Evolutionary conservation across 2,888 invertebrate species (phyloP), one percentile per base, ranked within the genome.

Genomic region (Hydriomena furcata): DNA sequence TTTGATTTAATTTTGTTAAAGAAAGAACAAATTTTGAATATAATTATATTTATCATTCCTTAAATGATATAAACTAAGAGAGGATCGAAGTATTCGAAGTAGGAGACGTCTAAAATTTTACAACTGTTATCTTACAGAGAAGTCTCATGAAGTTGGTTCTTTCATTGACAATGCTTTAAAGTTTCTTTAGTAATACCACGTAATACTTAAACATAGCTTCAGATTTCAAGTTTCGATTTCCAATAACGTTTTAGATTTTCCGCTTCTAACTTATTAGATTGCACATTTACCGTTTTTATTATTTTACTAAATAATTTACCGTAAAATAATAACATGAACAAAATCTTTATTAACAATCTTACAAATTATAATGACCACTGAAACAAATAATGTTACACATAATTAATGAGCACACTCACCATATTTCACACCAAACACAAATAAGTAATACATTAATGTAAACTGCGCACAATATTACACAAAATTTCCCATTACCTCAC

Each of bases 141-240:
- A 20, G 5, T 21, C 3, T 17, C 2, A 8, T 20, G 28, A 35
- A 40, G 45, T 57, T 50, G 59, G 65, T 71, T 75, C 71, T 73
- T 66, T 71, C 73, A 69, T 70, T 57, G 62, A 66, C 64, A 51
- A 52, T 25, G 82, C 82, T 82, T 84, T 57, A 24, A 81, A 82
- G 78, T 73, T 75, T 75, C 68, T 77, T 72, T 73, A 80, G 82
- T 80, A 78, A 78, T 71, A 30, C n/a, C n/a, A n/a, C n/a, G n/a
- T n/a, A n/a, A n/a, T n/a, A n/a, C n/a, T n/a, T n/a, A n/a, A n/a
- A n/a, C n/a, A 7, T 41, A 66, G 83, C 84, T 83, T 77, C 67
- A 67, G 65, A 66, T 70, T 70, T 74, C 68, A 69, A 74, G 76
- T 80, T 82, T 73, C 62, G 66, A 75, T 61, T 61, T 60, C 54